These are phyloP conservation scores for Chaenogobius annularis DNA, from an alignment of 2,113 vertebrate species.

Conservation along the genomic window DNA sequence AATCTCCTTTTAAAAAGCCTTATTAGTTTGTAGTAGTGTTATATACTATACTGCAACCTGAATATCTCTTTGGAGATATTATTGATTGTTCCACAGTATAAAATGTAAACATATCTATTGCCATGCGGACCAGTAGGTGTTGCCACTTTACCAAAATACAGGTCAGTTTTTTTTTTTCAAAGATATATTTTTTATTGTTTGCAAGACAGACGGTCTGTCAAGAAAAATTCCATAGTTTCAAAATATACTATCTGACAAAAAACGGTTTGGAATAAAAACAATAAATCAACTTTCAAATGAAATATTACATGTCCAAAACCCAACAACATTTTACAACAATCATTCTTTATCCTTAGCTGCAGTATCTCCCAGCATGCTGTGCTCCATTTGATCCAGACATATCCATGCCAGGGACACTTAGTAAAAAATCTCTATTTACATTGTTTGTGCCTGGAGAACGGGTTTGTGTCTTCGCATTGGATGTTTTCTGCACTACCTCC, in stretches of 20 bases:
- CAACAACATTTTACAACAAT: background rate
- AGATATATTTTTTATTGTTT: no score
- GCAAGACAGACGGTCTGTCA: no score
- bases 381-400: background rate
- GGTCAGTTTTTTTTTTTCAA: no score
- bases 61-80: no score
- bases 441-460: constrained; percentile 27
- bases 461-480: constrained; percentile 46
- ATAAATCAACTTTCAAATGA: background rate
- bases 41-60: background rate
- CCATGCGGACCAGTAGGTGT: no score
- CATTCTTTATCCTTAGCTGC: background rate
- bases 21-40: no score
- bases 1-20: background rate
- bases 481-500: constrained; percentile 45
- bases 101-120: background rate
- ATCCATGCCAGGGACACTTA: background rate
- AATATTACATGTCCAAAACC: background rate
- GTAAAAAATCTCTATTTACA: constrained; percentile 36
- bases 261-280: background rate
- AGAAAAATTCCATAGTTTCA: no score
- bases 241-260: no score
- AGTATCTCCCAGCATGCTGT: background rate
- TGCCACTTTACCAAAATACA: no score
- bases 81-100: no score